Base-by-base conservation (phyloP, 1,140 invertebrate genomes). In the Anoplophora glabripennis region DNA sequence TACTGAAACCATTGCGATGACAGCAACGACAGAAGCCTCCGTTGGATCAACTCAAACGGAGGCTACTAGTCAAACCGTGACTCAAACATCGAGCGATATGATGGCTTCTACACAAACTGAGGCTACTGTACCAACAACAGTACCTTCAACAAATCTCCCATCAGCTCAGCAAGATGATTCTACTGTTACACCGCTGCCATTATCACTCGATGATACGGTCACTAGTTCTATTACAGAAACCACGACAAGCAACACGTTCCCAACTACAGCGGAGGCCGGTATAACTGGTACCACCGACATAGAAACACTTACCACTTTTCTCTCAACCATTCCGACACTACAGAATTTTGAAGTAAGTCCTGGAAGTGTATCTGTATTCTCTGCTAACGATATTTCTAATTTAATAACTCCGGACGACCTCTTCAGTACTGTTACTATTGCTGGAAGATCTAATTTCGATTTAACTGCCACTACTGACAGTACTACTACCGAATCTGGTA, bases 321-420 rank as follows among this genome's bases (percentile, higher is more conserved):
- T 56, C 8, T 59, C 66, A 18, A 69, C 68, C 12, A 12, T 67
- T 54, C 63, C 65, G 42, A 59, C 57, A 35, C 33, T 66, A n/a
- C 28, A 54, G n/a, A 72, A 58, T 40, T 67, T 74, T 49, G 59
- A 71, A 67, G 69, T 72, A 66, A 72, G 72, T 68, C 70, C 73
- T 45, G 68, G 58, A 51, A 71, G 68, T 63, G 68, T 71, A 33
- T 66, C 64, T 40, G 53, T 72, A 40, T 72, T 69, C 48, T 72
- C 72, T 18, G 70, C 70, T 70, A 73, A 72, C 51, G 71, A 74
- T 61, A 12, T 73, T 21, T 71, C 77, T 64, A 76, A 75, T 51
- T 75, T 72, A 65, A 72, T 75, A 53, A 69, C 71, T 51, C 66
- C 75, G 46, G 70, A 72, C 28, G 71, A 56, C 53, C 53, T 67